Evolutionary conservation across 1,140 invertebrate genomes (phyloP).

Genomic region (Cryptotermes secundus): DNA sequence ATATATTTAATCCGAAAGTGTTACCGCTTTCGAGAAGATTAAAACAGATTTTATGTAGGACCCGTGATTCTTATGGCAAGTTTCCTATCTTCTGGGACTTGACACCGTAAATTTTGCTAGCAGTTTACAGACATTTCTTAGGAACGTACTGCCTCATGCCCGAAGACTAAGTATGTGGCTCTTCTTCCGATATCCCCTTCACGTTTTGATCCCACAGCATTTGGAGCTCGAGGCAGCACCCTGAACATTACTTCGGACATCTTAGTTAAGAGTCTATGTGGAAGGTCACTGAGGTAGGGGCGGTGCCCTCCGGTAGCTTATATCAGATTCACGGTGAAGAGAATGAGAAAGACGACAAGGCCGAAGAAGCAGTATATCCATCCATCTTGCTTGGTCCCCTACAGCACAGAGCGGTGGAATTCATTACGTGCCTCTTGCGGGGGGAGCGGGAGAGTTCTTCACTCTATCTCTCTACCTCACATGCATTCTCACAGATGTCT

Average conservation of each 20-base stretch:
- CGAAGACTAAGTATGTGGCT: too few species aligned
- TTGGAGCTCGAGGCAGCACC: too few species aligned
- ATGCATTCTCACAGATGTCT: background rate
- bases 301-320: background rate
- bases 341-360: background rate
- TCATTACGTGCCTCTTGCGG: background rate
- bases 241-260: background rate
- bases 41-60: too few species aligned
- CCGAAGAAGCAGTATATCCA: background rate
- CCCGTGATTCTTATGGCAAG: too few species aligned
- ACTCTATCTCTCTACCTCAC: background rate
- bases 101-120: too few species aligned
- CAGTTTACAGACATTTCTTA: too few species aligned
- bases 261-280: background rate
- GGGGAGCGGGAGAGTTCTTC: background rate
- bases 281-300: background rate
- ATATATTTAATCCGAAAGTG: too few species aligned
- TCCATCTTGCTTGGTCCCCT: background rate
- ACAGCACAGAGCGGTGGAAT: background rate
- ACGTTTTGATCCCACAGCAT: too few species aligned
- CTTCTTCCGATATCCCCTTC: too few species aligned
- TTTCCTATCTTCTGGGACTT: too few species aligned
- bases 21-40: too few species aligned
- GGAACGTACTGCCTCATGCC: too few species aligned
- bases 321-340: background rate